Evolutionary conservation across 2,797 vertebrate genomes (phyloP).

Genomic region (Myotis daubentonii): DNA sequence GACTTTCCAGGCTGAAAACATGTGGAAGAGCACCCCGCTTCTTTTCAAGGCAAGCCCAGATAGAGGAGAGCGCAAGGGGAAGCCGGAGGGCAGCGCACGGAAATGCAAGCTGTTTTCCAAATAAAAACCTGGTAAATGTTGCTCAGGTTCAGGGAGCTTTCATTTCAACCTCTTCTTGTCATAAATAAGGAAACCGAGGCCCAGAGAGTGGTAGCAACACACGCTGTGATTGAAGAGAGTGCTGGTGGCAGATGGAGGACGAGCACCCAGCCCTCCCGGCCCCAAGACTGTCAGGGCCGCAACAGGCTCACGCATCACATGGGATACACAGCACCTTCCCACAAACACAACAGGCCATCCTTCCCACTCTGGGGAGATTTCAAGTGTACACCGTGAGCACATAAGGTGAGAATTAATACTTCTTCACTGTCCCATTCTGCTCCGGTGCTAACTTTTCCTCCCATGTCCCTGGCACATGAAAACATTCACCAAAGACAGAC

Average conservation of each 20-base stretch:
- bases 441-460: background rate
- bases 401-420: background rate
- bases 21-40: slow-evolving; percentile 41
- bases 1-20: slow-evolving; percentile 68
- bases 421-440: background rate
- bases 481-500: background rate
- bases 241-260: background rate
- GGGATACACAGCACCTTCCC: background rate
- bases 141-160: background rate
- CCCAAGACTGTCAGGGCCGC: background rate
- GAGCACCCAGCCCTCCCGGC: background rate
- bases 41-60: background rate
- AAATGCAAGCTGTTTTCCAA: background rate
- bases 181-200: background rate
- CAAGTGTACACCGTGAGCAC: background rate
- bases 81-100: rapidly evolving
- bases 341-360: background rate
- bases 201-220: background rate
- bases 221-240: rapidly evolving
- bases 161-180: background rate
- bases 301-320: background rate
- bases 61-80: background rate
- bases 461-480: background rate
- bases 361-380: background rate
- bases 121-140: rapidly evolving